A percentile compares a stretch with the other conserved stretches of the same genome.
Evolutionary conservation across 2,797 vertebrate genomes (phyloP).

Genomic region (Crocodylus rhombifer): DNA sequence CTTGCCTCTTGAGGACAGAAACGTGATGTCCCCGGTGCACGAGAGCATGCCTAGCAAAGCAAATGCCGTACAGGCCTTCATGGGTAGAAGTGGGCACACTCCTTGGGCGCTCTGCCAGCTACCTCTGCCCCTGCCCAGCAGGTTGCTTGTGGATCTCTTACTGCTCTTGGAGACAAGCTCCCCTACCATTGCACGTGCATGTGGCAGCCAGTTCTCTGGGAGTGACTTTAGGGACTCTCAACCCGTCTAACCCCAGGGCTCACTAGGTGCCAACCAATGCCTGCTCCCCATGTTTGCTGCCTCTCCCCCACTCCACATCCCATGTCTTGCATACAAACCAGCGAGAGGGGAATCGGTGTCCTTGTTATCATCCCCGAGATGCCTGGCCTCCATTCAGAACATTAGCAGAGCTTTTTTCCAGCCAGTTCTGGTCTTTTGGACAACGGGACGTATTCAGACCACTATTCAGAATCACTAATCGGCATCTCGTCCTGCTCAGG

Average conservation of each 20-base stretch:
- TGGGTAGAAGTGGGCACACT: neutral
- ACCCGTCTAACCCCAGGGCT: neutral
- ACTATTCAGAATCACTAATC: neutral
- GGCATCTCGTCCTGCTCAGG: neutral
- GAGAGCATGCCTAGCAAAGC: neutral
- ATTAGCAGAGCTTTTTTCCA: neutral
- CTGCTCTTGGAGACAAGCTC: neutral
- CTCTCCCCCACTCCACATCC: neutral
- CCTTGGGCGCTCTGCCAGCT: neutral
- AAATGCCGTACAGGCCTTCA: rapidly evolving
- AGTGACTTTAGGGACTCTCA: neutral
- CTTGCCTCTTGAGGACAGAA: neutral
- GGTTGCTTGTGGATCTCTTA: neutral
- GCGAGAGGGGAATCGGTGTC: neutral
- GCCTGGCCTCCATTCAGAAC: neutral
- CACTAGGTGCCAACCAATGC: neutral
- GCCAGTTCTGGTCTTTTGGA: neutral
- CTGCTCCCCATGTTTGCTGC: neutral
- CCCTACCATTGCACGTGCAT: neutral
- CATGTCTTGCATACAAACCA: neutral
- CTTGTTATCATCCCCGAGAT: neutral
- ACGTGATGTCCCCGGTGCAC: rapidly evolving
- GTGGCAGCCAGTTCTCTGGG: neutral
- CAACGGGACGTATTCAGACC: neutral
- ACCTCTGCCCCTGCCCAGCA: neutral